phyloP scores from a whole-genome alignment of 2,888 invertebrate species.

The Pandemis heparana region DNA sequence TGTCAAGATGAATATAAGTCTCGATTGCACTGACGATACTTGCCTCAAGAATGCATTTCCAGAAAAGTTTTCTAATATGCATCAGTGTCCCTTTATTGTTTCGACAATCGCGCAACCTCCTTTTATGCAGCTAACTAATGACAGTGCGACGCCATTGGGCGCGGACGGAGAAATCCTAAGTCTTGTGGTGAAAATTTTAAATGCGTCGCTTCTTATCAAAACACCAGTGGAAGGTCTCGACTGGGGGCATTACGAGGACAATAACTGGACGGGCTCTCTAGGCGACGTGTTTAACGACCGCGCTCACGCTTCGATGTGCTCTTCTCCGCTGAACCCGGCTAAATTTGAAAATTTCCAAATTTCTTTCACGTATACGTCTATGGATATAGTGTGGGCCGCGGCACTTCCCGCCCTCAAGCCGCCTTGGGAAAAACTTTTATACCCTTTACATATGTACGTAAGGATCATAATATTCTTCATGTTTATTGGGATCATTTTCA shows the following conservation, averaged over 20 bases:
- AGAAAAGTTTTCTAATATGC: conserved; percentile 58
- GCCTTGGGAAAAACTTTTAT: conserved; percentile 65
- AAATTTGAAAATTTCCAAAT: conserved; percentile 67
- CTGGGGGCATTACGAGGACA: conserved; percentile 57
- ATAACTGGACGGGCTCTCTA: conserved; percentile 70
- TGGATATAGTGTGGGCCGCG: conserved; percentile 68
- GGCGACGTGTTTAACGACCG: conserved; percentile 62
- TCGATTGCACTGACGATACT: conserved; percentile 50
- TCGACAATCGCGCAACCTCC: conserved; percentile 69
- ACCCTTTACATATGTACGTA: conserved; percentile 57
- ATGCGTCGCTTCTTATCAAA: conserved; percentile 61
- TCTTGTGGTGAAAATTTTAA: conserved; percentile 57
- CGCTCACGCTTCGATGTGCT: conserved; percentile 60
- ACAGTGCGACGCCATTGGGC: conserved; percentile 54
- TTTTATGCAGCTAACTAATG: conserved; percentile 62
- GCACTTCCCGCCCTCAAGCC: conserved; percentile 56
- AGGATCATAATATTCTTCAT: conserved; percentile 56
- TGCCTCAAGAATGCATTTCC: conserved; percentile 58
- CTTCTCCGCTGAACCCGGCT: conserved; percentile 57
- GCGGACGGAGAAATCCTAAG: conserved; percentile 65
- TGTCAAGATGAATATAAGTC: conserved; percentile 49
- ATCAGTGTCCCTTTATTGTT: conserved; percentile 58
- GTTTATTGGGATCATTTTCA: conserved; percentile 58
- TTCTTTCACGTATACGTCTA: conserved; percentile 64
- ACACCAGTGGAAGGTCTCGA: conserved; percentile 53